Base-by-base conservation (phyloP, 1,140 invertebrate species). In the Dufourea novaeangliae region DNA sequence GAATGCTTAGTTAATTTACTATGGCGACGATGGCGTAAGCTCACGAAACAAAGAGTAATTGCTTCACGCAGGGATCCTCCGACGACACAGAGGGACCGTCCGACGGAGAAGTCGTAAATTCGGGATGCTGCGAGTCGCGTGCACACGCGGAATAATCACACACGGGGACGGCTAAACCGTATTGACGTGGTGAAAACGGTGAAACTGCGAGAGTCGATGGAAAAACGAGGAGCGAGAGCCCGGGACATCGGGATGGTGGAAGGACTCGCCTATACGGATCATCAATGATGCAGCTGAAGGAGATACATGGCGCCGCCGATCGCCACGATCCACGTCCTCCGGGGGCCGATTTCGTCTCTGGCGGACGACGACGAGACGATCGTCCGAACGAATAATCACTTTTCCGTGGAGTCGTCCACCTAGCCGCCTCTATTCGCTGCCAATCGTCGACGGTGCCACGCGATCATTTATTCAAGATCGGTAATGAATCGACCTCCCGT, bases 361-460 rank as follows among this genome's bases (percentile, higher is more conserved):
- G 85, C 79, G 85, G 84, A 87, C 85, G 87, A 85, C 84, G 84
- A 87, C 85, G 87, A 85, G 80, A 86, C 84, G n/a, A 84, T 84
- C 82, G 84, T 82, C n/a, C 84, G 78, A 84, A 85, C 86, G 86
- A 91, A 92, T 92, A 91, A 92, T 92, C 91, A 91, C 91, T 91
- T 88, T 89, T 76, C 81, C 67, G n/a, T n/a, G 46, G 67, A 78
- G 72, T 66, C 46, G 73, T 70, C 67, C 62, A 75, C 64, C 54
- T 73, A 20, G 46, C 63, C 34, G 29, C 57, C 57, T 71, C 46
- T n/a, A 29, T 69, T 46, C 69, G 52, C 44, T 50, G 66, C 64
- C 71, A 54, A 72, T 80, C 75, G 79, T 62, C 78, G 66, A 66
- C 83, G 83, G 82, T 83, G 87, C 85, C 83, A 77, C 10, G 69